Conservation (phyloP, 2,888 invertebrate genomes). For the Leptinotarsa haldemani region DNA sequence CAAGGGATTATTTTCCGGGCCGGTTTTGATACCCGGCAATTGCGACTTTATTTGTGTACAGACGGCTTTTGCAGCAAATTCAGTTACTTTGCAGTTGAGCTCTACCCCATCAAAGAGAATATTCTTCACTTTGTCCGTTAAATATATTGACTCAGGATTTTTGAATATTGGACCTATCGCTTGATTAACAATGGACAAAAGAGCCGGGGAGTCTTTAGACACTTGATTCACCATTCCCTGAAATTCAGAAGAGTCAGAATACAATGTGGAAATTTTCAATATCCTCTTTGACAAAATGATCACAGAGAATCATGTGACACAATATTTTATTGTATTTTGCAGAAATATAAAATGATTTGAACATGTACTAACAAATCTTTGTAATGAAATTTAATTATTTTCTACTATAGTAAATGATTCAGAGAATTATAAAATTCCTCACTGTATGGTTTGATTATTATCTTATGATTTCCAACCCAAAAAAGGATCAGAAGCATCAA, state of each 20-base stretch:
- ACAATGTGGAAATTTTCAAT: no score
- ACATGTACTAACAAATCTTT: no score
- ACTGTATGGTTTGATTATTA: no score
- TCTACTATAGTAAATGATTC: no score
- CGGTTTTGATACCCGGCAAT: constrained; percentile 67
- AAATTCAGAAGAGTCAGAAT: constrained; percentile 35
- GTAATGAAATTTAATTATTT: no score
- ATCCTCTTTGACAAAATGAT: no score
- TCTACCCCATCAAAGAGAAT: constrained; percentile 79
- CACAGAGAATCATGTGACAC: no score
- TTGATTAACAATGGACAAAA: constrained; percentile 76
- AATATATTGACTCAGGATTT: constrained; percentile 72
- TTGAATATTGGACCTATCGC: constrained; percentile 78
- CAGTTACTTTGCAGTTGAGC: constrained; percentile 79
- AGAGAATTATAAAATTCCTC: no score
- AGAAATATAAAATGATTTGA: no score
- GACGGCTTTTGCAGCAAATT: constrained; percentile 80
- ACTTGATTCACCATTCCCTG: constrained; percentile 72
- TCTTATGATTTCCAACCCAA: no score
- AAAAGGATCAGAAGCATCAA: no score
- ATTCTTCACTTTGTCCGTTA: constrained; percentile 75
- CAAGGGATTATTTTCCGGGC: constrained; percentile 73
- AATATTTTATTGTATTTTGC: no score
- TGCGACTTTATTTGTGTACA: constrained; percentile 75
- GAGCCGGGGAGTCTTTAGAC: constrained; percentile 73